Conservation (phyloP, 23 tunicate genomes). For the Aplidium turbinatum region DNA sequence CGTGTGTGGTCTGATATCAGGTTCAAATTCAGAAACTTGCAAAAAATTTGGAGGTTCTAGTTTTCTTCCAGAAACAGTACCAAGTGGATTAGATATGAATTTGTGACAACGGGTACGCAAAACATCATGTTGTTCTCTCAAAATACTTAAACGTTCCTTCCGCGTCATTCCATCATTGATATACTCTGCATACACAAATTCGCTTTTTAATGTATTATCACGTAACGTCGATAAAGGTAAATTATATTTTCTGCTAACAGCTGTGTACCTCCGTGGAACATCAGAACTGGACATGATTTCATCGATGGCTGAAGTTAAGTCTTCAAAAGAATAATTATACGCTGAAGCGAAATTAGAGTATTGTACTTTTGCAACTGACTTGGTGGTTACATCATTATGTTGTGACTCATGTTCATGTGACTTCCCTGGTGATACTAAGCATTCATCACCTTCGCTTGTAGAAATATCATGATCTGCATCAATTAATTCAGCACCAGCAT, state of each 20-base stretch:
- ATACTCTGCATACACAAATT: background rate
- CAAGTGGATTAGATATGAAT: too few relatives aligned
- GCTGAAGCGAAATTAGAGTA: too few relatives aligned
- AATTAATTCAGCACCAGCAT: too few relatives aligned
- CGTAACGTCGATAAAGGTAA: constrained; percentile 45
- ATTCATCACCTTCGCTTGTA: too few relatives aligned
- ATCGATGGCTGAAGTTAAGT: background rate
- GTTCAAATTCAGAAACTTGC: background rate
- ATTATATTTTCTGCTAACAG: background rate
- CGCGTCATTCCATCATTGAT: background rate
- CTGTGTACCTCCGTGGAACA: background rate
- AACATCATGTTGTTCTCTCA: background rate
- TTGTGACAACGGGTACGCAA: background rate
- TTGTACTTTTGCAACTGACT: too few relatives aligned
- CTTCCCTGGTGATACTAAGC: too few relatives aligned
- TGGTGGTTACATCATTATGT: too few relatives aligned
- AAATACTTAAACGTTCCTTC: background rate
- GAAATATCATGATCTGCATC: too few relatives aligned
- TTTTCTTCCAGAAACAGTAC: too few relatives aligned
- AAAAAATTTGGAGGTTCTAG: too few relatives aligned
- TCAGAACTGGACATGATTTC: background rate
- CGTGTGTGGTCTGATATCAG: background rate
- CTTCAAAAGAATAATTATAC: too few relatives aligned
- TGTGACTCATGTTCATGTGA: too few relatives aligned
- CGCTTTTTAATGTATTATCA: constrained; percentile 19